Evolutionary conservation across 1,140 invertebrate species (phyloP).

Genomic region (Cyclargus thomasi): DNA sequence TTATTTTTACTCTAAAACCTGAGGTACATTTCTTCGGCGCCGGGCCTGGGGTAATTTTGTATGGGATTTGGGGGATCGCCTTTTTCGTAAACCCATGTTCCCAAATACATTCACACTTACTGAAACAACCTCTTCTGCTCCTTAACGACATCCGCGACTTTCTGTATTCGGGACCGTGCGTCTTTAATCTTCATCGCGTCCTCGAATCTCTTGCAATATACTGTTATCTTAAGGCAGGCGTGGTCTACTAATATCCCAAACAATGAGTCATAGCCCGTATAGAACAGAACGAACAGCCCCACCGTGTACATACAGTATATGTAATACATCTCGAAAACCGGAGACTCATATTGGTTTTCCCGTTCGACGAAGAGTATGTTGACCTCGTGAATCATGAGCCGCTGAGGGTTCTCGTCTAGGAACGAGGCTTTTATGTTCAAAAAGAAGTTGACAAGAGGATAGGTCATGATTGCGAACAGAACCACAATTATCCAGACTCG

Average conservation of each 20-base stretch:
- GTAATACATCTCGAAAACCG: constrained; percentile 9
- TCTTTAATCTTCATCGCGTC: not conserved
- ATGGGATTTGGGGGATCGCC: too few species aligned
- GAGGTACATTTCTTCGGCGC: too few species aligned
- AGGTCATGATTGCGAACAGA: not conserved
- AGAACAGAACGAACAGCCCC: not conserved
- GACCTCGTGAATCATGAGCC: constrained; percentile 3
- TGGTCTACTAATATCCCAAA: not conserved
- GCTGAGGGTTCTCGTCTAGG: not conserved
- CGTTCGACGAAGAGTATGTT: constrained; percentile 8
- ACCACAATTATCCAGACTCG: constrained; percentile 2
- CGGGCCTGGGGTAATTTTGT: too few species aligned
- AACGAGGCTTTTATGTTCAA: constrained; percentile 6
- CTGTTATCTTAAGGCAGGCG: not conserved
- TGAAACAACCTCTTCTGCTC: not conserved
- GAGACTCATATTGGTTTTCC: not conserved
- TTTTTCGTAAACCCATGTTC: too few species aligned
- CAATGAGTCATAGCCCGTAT: not conserved
- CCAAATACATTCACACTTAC: not conserved
- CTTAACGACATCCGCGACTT: constrained; percentile 1
- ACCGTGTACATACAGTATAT: constrained; percentile 4
- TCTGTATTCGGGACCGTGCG: not conserved
- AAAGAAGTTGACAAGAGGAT: not conserved
- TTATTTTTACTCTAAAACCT: too few species aligned
- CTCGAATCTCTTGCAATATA: not conserved